Conservation (phyloP, 2,888 invertebrate species). For the Eumacrocentrus americanus region DNA sequence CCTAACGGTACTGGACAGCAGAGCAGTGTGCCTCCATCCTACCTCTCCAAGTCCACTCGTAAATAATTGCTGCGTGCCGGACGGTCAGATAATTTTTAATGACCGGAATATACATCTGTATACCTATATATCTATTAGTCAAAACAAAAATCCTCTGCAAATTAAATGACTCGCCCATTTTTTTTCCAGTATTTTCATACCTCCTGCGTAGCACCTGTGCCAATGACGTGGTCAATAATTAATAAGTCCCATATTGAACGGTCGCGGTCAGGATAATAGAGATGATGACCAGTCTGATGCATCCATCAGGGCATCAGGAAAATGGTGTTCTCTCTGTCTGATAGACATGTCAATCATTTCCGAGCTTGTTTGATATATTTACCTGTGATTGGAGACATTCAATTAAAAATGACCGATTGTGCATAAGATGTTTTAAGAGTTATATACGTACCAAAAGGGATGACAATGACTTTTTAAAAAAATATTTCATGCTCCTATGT, state of each 20-base stretch:
- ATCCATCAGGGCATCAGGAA: not conserved
- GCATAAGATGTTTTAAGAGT: no score
- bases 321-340: no score
- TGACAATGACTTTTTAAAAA: not conserved
- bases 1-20: no score
- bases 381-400: no score
- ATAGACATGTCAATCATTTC: no score
- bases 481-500: constrained; percentile 7
- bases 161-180: no score
- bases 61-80: not conserved
- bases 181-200: not conserved
- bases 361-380: not conserved
- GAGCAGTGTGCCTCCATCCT: not conserved
- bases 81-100: constrained; percentile 2
- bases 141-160: no score
- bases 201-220: constrained; percentile 3
- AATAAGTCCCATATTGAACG: not conserved
- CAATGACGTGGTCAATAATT: constrained; percentile 13
- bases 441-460: no score
- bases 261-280: not conserved
- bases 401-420: no score
- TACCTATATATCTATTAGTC: not conserved
- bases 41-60: not conserved
- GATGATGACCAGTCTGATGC: not conserved
- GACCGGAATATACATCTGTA: not conserved